A percentile compares a stretch with the other conserved stretches of the same genome.
Conservation (phyloP, 2,888 invertebrate genomes). For the Drosophila lutescens region DNA sequence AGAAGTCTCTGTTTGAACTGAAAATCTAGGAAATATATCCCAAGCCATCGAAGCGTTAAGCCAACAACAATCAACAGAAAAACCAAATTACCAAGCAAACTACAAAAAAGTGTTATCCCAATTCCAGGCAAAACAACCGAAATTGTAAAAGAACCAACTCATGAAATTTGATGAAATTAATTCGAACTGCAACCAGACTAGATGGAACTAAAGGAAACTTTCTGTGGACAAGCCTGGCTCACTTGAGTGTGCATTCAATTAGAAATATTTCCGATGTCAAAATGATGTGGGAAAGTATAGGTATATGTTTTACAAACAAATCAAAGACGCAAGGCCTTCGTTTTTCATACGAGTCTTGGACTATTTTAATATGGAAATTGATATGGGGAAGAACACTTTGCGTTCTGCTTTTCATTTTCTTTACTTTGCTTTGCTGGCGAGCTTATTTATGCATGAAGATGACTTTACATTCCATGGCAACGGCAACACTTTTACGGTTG, state of each 20-base stretch:
- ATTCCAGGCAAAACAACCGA: slow-evolving; percentile 1
- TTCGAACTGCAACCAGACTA: slow-evolving; percentile 38
- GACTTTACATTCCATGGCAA: slow-evolving; percentile 72
- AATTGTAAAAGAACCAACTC: slow-evolving; percentile 56
- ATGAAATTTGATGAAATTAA: slow-evolving; percentile 75
- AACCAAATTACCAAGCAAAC: slow-evolving; percentile 16
- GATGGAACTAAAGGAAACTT: slow-evolving; percentile 28
- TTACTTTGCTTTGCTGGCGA: slow-evolving; percentile 24
- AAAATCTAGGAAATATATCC: background rate
- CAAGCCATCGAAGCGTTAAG: background rate
- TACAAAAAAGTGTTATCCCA: background rate
- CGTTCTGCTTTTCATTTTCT: slow-evolving; percentile 24
- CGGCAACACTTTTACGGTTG: slow-evolving; percentile 77
- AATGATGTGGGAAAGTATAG: slow-evolving; percentile 70
- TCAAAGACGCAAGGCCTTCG: slow-evolving; percentile 54
- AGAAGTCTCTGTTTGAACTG: slow-evolving; percentile 9
- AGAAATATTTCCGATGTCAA: slow-evolving; percentile 61
- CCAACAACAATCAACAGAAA: slow-evolving; percentile 11
- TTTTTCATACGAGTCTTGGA: slow-evolving; percentile 24
- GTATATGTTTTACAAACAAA: slow-evolving; percentile 54
- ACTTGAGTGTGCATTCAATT: slow-evolving; percentile 69
- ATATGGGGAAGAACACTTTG: slow-evolving; percentile 59
- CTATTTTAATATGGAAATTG: slow-evolving; percentile 79
- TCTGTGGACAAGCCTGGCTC: slow-evolving; percentile 19
- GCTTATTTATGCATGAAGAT: slow-evolving; percentile 79